These are phyloP conservation scores for Ctenochaetus hawaiiensis DNA, from an alignment of 2,797 vertebrate genomes.

Conservation along the genomic window DNA sequence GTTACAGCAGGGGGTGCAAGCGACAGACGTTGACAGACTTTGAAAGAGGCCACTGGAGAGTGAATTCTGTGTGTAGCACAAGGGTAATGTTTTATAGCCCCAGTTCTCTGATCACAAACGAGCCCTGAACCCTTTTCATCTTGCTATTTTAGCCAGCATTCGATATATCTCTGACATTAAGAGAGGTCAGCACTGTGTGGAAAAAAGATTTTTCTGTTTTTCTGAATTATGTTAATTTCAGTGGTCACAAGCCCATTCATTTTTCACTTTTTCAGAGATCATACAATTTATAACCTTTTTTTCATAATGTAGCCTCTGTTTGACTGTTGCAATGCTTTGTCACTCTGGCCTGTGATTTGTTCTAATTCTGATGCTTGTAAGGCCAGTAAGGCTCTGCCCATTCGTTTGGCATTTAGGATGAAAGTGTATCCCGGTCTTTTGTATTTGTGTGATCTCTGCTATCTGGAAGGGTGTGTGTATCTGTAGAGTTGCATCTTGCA, in stretches of 20 bases:
- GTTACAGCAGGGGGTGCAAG: constrained; percentile 2
- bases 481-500: too few species aligned
- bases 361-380: too few species aligned
- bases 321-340: neutral
- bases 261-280: neutral
- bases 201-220: constrained; percentile 21
- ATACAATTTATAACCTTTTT: neutral
- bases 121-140: constrained; percentile 20
- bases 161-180: neutral
- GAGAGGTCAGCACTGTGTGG: neutral
- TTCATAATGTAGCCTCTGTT: neutral
- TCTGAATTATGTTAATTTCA: constrained; percentile 28
- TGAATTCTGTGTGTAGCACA: constrained; percentile 3
- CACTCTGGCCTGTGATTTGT: too few species aligned
- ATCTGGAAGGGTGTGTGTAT: too few species aligned
- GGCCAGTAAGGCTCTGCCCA: too few species aligned
- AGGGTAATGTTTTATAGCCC: neutral
- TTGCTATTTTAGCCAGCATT: constrained; percentile 2
- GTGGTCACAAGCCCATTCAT: neutral
- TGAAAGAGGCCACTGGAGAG: constrained; percentile 14
- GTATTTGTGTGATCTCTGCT: too few species aligned
- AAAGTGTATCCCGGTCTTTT: too few species aligned
- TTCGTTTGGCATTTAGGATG: too few species aligned
- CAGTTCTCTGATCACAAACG: neutral
- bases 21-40: neutral